These are phyloP conservation scores for Caenorhabditis sp. DNA, from an alignment of 2,888 invertebrate species.

Conservation along the genomic window DNA sequence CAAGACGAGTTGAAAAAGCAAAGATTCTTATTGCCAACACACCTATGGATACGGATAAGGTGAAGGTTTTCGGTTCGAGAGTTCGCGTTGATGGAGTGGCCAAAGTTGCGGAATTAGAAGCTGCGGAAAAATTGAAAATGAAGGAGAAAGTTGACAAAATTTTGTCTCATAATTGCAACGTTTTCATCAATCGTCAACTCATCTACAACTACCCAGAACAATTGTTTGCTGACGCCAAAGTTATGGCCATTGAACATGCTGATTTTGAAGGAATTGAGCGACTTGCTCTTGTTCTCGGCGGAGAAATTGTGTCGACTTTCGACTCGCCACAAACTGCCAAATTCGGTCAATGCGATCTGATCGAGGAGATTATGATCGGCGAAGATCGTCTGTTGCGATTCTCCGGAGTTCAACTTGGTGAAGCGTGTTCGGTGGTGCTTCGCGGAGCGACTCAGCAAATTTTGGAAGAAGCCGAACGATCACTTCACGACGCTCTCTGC, in stretches of 20 bases:
- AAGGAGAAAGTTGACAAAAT: constrained; percentile 96
- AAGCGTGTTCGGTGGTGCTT: constrained; percentile 95
- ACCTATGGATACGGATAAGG: constrained; percentile 98
- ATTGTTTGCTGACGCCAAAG: constrained; percentile 92
- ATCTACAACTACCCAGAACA: constrained; percentile 99
- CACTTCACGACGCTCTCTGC: constrained; percentile 96
- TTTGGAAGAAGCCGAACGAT: constrained; percentile 96
- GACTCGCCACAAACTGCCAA: constrained; percentile 90
- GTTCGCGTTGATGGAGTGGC: constrained; percentile 77
- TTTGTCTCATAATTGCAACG: constrained; percentile 89
- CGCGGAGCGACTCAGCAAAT: constrained; percentile 98
- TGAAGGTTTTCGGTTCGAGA: constrained; percentile 88
- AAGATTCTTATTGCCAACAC: constrained; percentile 97
- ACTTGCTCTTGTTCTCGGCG: constrained; percentile 93
- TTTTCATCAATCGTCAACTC: constrained; percentile 96
- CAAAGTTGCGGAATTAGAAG: constrained; percentile 93
- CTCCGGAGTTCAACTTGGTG: constrained; percentile 75
- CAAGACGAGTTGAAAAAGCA: constrained; percentile 91
- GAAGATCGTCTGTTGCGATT: constrained; percentile 94
- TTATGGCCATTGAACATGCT: constrained; percentile 98
- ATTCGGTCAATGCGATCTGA: constrained; percentile 90
- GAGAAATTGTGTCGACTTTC: constrained; percentile 97
- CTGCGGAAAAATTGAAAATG: constrained; percentile 99
- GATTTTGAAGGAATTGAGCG: constrained; percentile 99
- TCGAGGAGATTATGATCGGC: constrained; percentile 98